A percentile compares a stretch with the other conserved stretches of the same genome.
Conservation (phyloP, 2,113 vertebrate genomes). For the Cryptotis parvus region DNA sequence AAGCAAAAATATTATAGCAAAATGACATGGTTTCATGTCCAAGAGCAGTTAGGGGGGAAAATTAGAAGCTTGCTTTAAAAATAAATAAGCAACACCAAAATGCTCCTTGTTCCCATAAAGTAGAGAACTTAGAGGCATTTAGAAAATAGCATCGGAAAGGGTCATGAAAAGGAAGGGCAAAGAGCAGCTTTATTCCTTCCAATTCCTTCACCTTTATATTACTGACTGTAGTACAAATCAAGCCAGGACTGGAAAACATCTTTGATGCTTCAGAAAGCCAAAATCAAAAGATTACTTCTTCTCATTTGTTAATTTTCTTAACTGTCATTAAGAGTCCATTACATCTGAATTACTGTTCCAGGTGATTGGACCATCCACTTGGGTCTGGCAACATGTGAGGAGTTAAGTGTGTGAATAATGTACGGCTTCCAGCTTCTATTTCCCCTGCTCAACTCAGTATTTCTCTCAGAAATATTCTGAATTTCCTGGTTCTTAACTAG, state of each 20-base stretch:
- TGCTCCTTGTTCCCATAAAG: not conserved
- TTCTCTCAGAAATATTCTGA: conserved; percentile 13
- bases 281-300: not conserved
- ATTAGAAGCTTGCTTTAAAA: not conserved
- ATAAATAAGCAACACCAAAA: not conserved
- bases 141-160: conserved; percentile 30
- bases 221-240: not conserved
- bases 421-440: not conserved
- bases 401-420: not conserved
- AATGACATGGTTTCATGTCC: not conserved
- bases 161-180: not conserved
- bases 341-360: not conserved
- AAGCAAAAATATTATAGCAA: conserved; percentile 7
- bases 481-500: not conserved
- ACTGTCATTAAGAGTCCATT: not conserved
- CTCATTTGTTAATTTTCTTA: not conserved
- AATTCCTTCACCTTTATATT: not conserved
- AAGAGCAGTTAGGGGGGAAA: not conserved
- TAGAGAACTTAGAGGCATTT: not conserved
- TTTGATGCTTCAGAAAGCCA: conserved; percentile 33
- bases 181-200: not conserved
- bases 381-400: not conserved
- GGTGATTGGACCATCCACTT: not conserved
- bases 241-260: conserved; percentile 17
- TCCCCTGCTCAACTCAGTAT: not conserved